Evolutionary conservation across 1,140 invertebrate species (phyloP), one percentile per base, ranked within the genome.

Genomic region (Drosophila jambulina): DNA sequence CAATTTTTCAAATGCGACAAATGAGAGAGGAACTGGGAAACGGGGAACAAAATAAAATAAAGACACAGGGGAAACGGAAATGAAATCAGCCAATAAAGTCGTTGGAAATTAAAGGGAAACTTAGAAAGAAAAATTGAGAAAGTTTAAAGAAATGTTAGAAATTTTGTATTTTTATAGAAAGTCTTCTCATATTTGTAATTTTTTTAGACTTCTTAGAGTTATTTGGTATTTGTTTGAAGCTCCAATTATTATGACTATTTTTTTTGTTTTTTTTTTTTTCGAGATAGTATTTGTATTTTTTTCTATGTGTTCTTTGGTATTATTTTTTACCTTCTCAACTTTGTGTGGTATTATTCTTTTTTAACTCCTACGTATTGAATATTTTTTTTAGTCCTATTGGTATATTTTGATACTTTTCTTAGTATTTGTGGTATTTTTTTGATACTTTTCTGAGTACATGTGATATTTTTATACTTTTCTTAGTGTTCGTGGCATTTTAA

Each of bases 1-100:
- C 77, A 80, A 75, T 80, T 61, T 59, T 65, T 80, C 62, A 76
- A 86, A 68, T 71, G 82, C 75, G 79, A 79, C 83, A 82, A 85
- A 79, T 79, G 58, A 23, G 42, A 27, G 29, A 54, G 34, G 23
- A 76, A 57, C 19, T 13, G 19, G 29, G 0, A 13, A 23, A 21
- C 3, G 8, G 29, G n/a, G 21, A 34, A 74, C n/a, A n/a, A 72
- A 71, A 36, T 72, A 34, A 60, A 63, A 32, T n/a, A 38, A 9
- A 25, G 42, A 17, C 19, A 34, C 21, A n/a, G 15, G 10, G 57
- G 36, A 53, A 60, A 42, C 58, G 63, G 63, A 65, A 46, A 65
- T 65, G 23, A 65, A 65, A 63, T 65, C 63, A 65, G 63, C 21
- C 63, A 65, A 65, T 21, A 15, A 42, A 36, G 4, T 57, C 4